Evolutionary conservation across 1,140 invertebrate genomes (phyloP), one percentile per base, ranked within the genome.

Genomic region (Ceratina calcarata): DNA sequence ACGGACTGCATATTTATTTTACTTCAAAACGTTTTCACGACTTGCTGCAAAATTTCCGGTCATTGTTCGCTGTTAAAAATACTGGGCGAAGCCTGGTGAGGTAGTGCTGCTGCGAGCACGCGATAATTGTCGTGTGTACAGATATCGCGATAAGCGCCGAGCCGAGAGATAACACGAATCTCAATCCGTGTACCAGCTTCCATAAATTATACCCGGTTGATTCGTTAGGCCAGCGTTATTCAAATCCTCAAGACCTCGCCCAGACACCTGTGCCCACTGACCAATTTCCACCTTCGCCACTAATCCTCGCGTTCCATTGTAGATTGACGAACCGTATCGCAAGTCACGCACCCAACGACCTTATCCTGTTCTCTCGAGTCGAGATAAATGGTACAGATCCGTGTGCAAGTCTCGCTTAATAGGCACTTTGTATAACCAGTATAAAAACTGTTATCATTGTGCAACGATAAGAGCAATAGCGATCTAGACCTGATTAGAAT

Each of bases 321-420:
- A 22, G 67, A 84, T 51, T 73, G 71, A 61, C 60, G 49, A 13
- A 80, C 82, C 55, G 58, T 65, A 53, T 82, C 79, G 73, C 53
- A 64, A 80, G 67, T 62, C 85, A 87, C 66, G 80, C 79, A 73
- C 55, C 27, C 57, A 66, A 51, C 24, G 73, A 84, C 79, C 85
- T 87, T 87, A 87, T 58, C 80, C 76, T 87, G 86, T 86, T 67
- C 61, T 13, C 27, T 51, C 22, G 4, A 16, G 16, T 10, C 37
- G 10, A 45, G 37, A 45, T 45, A 45, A 45, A 45, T 45, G 37
- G 37, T 8, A 45, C 37, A 10, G 22, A 73, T 73, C 57, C 45
- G 22, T 79, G 67, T 71, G 32, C 49, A 24, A 18, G 27, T 16
- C 45, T n/a, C n/a, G 18, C 16, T 74, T 18, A 24, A 74, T 32